phyloP scores from a whole-genome alignment of 2,113 vertebrate genomes.

The Plotosus lineatus region DNA sequence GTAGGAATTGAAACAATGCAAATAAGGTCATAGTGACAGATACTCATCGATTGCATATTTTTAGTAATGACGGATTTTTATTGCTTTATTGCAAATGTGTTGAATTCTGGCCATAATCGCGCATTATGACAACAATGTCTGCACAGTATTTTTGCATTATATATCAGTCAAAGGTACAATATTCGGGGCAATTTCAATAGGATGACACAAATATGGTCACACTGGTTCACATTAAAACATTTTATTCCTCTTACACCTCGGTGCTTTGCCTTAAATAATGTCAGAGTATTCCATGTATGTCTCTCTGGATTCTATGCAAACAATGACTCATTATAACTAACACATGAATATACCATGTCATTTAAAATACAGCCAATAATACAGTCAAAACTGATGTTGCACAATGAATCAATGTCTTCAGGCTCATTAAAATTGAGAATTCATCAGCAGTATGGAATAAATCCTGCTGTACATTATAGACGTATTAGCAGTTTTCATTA shows the following conservation, averaged over 20 bases:
- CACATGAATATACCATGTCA: background rate
- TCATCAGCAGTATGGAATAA: background rate
- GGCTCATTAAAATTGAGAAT: background rate
- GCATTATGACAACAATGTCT: background rate
- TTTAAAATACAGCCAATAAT: background rate
- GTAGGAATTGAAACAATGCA: background rate
- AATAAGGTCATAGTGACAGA: background rate
- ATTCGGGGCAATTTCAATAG: too few species aligned
- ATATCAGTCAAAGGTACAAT: background rate
- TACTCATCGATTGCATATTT: background rate
- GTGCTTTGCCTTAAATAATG: background rate
- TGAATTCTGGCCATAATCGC: background rate
- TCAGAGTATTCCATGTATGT: background rate
- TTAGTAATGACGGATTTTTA: background rate
- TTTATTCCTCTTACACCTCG: background rate
- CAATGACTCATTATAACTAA: too few species aligned
- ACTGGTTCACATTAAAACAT: background rate
- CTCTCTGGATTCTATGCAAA: background rate
- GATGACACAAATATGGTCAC: background rate
- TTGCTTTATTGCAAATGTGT: background rate
- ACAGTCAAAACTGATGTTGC: background rate
- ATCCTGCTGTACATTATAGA: background rate
- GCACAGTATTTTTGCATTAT: background rate
- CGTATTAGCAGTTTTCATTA: background rate
- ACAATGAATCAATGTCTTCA: background rate